phyloP scores from a whole-genome alignment of 2,797 vertebrate species.

The Ispidina lecontei region DNA sequence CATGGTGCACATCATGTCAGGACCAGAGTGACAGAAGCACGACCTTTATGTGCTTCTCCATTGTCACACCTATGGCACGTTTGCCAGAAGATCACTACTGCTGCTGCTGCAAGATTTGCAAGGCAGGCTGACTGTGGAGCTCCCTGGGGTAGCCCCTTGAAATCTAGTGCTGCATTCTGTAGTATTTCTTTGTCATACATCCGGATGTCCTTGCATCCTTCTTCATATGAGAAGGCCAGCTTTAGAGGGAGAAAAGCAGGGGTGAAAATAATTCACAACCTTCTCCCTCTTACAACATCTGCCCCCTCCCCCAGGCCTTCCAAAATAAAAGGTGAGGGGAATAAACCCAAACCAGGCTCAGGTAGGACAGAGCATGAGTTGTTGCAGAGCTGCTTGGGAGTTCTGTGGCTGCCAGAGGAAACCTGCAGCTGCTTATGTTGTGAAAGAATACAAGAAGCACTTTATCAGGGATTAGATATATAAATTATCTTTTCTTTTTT shows the following conservation, averaged over 20 bases:
- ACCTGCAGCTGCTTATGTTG: neutral
- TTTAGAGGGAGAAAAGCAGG: neutral
- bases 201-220: rapidly evolving
- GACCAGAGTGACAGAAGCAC: neutral
- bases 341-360: neutral
- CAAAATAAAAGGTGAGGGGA: neutral
- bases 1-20: rapidly evolving
- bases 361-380: neutral
- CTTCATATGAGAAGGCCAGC: neutral
- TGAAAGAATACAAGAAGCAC: neutral
- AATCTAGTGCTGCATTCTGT: neutral
- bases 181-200: rapidly evolving
- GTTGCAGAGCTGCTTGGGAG: neutral
- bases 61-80: rapidly evolving
- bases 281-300: neutral
- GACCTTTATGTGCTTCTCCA: neutral
- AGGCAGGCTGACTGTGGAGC: neutral
- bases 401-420: neutral
- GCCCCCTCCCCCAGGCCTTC: too few relatives aligned
- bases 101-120: neutral
- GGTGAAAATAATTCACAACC: neutral
- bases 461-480: neutral
- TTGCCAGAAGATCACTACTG: neutral
- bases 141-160: neutral
- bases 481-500: neutral